Conservation (phyloP, 2,113 vertebrate species). For the Platichthys stellatus region DNA sequence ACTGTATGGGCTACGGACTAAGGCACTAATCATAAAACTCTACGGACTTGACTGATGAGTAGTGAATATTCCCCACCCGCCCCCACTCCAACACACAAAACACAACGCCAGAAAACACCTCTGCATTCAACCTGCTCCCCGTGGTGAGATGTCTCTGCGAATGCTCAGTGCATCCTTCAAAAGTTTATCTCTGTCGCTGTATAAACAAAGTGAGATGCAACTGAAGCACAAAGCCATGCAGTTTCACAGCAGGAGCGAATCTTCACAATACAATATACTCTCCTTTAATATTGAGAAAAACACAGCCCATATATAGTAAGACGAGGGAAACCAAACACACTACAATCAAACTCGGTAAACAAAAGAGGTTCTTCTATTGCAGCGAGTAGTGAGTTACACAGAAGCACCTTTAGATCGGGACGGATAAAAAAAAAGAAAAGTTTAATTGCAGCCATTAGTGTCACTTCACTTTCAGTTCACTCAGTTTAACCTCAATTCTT, state of each 20-base stretch:
- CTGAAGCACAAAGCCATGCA: slow-evolving; percentile 73
- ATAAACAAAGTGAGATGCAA: slow-evolving; percentile 32
- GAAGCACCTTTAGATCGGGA: slow-evolving; percentile 32
- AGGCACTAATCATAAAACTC: slow-evolving; percentile 81
- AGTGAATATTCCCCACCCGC: slow-evolving; percentile 19
- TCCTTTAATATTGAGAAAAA: slow-evolving; percentile 50
- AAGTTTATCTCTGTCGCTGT: slow-evolving; percentile 11
- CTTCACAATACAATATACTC: slow-evolving; percentile 34
- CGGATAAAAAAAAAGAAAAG: background rate
- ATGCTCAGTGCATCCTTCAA: slow-evolving; percentile 35
- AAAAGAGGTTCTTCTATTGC: slow-evolving; percentile 52
- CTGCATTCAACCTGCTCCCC: slow-evolving; percentile 14
- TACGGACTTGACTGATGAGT: slow-evolving; percentile 69
- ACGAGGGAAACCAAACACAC: slow-evolving; percentile 45
- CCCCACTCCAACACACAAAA: background rate
- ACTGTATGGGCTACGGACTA: slow-evolving; percentile 76
- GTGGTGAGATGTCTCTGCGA: slow-evolving; percentile 14
- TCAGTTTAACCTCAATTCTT: background rate
- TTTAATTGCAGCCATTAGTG: slow-evolving; percentile 21
- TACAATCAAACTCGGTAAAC: slow-evolving; percentile 64
- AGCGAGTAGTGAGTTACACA: slow-evolving; percentile 38
- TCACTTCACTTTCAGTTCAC: slow-evolving; percentile 16
- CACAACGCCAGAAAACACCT: slow-evolving; percentile 15
- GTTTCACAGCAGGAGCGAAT: slow-evolving; percentile 63
- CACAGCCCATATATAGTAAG: slow-evolving; percentile 47